Evolutionary conservation across 2,888 invertebrate genomes (phyloP), one percentile per base, ranked within the genome.

Genomic region (Anorthoa munda): DNA sequence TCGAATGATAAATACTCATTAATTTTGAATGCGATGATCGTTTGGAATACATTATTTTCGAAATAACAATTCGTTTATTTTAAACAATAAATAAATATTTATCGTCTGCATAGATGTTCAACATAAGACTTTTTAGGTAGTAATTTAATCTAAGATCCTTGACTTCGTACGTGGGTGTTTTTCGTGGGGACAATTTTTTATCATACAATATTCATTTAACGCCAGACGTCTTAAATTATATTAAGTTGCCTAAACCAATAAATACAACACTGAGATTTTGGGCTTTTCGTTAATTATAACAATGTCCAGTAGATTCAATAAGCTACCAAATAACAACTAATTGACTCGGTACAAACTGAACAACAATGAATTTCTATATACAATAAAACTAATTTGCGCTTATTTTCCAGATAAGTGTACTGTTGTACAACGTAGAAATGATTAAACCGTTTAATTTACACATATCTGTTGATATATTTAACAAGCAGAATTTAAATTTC

Each of bases 11-110:
- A 64, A 23, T 56, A 66, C 72, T 77, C 82, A 82, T 70, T 67
- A 26, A 51, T 75, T 83, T 79, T 77, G 75, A 83, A 84, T 82
- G 79, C 85, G 83, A 89, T 87, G 85, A 89, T 86, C 86, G 82
- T 87, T 87, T 63, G 23, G 15, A 67, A 53, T 46, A 75, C 60
- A 45, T 31, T 26, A 48, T 64, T 79, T 39, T 50, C 0, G 12
- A 13, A 53, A 39, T 51, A 26, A 59, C 26, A 48, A 23, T 17
- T 70, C 2, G 1, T 15, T 0, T 12, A 26, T 53, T 45, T n/a
- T n/a, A 60, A 60, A 70, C 12, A 39, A 65, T 58, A 59, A 26
- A 66, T 61, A 48, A 45, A 51, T 18, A 23, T 31, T 46, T 17
- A 11, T 2, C 45, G 55, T 59, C 46, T 73, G 61, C 45, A 7